Evolutionary conservation across 2,113 vertebrate species (phyloP).

Genomic region (Lamprologus ornatipinnis): DNA sequence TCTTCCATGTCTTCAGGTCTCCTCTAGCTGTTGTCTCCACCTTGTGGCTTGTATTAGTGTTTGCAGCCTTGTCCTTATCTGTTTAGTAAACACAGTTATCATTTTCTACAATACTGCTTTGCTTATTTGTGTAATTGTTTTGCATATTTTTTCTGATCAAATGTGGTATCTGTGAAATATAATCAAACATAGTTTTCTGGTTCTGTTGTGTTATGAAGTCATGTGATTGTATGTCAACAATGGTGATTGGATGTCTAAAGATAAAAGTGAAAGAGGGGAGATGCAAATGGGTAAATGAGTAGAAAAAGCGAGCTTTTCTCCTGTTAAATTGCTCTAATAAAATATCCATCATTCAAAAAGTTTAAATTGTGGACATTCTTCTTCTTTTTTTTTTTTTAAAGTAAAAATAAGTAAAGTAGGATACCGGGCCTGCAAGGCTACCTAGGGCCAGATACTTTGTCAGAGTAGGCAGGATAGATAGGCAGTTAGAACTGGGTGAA

Average conservation of each 20-base stretch:
- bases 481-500: neutral
- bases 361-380: neutral
- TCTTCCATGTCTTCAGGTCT: slow-evolving; percentile 10
- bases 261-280: neutral
- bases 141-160: neutral
- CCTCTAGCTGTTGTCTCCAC: neutral
- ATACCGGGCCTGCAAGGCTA: neutral
- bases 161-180: neutral
- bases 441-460: neutral
- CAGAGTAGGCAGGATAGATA: neutral
- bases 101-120: neutral
- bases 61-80: neutral
- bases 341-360: neutral
- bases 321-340: neutral
- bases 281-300: neutral
- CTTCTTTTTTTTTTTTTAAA: neutral
- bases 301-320: neutral
- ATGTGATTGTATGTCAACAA: neutral
- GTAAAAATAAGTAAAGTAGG: neutral
- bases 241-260: neutral
- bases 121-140: neutral
- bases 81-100: neutral
- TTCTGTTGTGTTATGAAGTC: neutral
- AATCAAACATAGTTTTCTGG: neutral
- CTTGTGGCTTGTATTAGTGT: neutral